phyloP scores from a whole-genome alignment of 2,113 vertebrate species.

The Ammodytes dubius region DNA sequence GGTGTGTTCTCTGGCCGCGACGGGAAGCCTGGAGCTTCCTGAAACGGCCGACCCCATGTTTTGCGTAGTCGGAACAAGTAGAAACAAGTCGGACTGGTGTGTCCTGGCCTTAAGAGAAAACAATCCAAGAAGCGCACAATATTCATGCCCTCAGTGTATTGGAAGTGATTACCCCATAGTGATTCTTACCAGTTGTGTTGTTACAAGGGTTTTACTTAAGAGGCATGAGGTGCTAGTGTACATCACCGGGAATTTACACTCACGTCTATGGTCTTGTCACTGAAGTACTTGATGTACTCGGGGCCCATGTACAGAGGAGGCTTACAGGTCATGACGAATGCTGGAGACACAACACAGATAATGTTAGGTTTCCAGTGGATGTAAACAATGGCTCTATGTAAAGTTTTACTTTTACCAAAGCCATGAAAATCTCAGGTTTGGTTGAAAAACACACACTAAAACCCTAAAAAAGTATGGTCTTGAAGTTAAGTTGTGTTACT shows the following conservation, averaged over 20 bases:
- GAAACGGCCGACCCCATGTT: too few species aligned
- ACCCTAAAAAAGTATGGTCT: not conserved
- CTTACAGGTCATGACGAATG: slow-evolving; percentile 96
- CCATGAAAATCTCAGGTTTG: not conserved
- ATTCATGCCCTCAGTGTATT: not conserved
- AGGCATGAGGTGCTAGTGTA: not conserved
- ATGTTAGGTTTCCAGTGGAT: not conserved
- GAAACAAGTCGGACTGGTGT: too few species aligned
- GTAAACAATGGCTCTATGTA: not conserved
- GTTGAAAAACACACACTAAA: not conserved
- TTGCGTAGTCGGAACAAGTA: too few species aligned
- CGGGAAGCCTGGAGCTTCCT: too few species aligned
- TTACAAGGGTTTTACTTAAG: not conserved
- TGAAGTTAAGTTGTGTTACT: not conserved
- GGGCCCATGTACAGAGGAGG: slow-evolving; percentile 96
- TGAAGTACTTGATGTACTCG: slow-evolving; percentile 97
- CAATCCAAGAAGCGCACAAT: not conserved
- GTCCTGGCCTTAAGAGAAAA: too few species aligned
- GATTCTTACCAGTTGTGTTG: not conserved
- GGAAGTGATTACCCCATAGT: not conserved
- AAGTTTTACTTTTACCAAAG: not conserved
- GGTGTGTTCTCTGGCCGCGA: too few species aligned
- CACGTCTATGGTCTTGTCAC: slow-evolving; percentile 94
- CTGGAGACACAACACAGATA: slow-evolving; percentile 74
- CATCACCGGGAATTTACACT: slow-evolving; percentile 72